phyloP scores from a whole-genome alignment of 2,797 vertebrate species.

The Girardinus metallicus region DNA sequence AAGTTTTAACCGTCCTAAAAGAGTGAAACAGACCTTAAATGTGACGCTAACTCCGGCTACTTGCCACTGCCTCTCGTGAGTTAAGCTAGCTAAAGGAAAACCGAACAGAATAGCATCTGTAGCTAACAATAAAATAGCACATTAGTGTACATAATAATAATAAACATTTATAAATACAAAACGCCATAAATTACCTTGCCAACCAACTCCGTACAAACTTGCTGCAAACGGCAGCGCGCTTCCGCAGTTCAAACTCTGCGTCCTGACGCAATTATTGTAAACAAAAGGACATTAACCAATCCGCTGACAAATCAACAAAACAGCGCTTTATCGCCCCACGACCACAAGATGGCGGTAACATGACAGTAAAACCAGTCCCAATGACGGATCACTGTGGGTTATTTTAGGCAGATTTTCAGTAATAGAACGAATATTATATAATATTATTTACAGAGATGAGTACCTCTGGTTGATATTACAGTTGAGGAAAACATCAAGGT shows the following conservation, averaged over 20 bases:
- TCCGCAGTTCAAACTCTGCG: neutral
- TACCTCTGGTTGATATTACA: neutral
- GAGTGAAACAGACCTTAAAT: neutral
- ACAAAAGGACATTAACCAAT: constrained; percentile 9
- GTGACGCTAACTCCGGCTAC: neutral
- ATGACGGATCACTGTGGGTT: neutral
- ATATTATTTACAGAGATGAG: neutral
- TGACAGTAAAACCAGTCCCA: neutral
- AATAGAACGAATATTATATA: neutral
- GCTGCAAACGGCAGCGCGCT: neutral
- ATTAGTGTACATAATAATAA: neutral
- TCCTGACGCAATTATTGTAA: neutral
- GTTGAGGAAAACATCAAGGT: neutral
- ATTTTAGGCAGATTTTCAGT: neutral
- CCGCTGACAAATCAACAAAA: neutral
- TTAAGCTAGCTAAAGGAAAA: neutral
- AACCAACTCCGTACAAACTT: neutral
- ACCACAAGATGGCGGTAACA: constrained; percentile 3
- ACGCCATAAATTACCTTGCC: neutral
- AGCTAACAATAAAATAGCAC: neutral
- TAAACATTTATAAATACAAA: neutral
- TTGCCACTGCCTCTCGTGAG: neutral
- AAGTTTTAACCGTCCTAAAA: neutral
- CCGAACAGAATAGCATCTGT: neutral
- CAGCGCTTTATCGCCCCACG: neutral